Percentiles rank a stretch among this genome's conserved stretches.
These are phyloP conservation scores for Apis mellifera DNA, from an alignment of 1,140 invertebrate species.

Conservation along the genomic window DNA sequence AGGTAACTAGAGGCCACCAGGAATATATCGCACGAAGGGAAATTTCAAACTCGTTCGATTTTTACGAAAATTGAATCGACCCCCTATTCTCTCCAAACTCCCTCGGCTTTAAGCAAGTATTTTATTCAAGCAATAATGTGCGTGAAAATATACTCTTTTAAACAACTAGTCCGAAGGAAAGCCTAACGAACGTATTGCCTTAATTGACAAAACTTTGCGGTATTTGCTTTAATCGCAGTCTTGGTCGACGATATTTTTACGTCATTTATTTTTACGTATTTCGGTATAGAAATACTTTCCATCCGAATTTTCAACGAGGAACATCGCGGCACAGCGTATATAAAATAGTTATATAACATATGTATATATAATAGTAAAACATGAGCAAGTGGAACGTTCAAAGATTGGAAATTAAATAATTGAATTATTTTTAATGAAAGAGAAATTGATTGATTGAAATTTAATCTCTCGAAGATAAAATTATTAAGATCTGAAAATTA, in stretches of 20 bases:
- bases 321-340: neutral
- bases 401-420: neutral
- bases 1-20: conserved; percentile 66
- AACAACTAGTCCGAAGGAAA: conserved; percentile 9
- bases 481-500: too few species aligned
- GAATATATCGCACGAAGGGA: conserved; percentile 63
- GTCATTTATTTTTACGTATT: neutral
- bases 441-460: too few species aligned
- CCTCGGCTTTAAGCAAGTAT: conserved; percentile 9
- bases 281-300: neutral
- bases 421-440: too few species aligned
- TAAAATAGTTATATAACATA: too few species aligned
- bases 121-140: conserved; percentile 22
- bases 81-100: neutral
- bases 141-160: conserved; percentile 17
- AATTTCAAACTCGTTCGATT: conserved; percentile 51
- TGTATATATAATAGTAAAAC: neutral
- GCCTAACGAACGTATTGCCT: neutral
- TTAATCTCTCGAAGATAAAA: too few species aligned
- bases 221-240: neutral
- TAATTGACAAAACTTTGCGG: conserved; percentile 17
- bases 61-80: conserved; percentile 38
- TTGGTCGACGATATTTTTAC: neutral
- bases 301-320: neutral
- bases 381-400: neutral